Evolutionary conservation across 1,140 invertebrate species (phyloP).

Genomic region (Physella acuta): DNA sequence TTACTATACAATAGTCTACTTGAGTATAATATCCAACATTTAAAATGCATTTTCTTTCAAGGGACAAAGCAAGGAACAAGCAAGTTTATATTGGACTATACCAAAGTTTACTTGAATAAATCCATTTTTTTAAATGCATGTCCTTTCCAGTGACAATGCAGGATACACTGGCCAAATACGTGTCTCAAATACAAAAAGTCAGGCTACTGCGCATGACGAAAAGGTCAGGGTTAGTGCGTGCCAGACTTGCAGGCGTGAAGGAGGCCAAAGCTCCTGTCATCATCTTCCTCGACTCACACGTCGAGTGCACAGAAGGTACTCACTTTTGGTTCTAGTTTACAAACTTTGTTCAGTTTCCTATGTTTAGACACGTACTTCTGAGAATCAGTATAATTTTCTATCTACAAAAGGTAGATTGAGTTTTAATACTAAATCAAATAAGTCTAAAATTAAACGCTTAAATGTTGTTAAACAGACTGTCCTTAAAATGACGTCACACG

Average conservation of each 20-base stretch:
- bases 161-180: constrained; percentile 87
- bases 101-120: not conserved
- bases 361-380: too few relatives aligned
- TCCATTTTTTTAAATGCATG: too few relatives aligned
- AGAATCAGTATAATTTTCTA: too few relatives aligned
- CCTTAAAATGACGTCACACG: too few relatives aligned
- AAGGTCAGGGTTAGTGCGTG: constrained; percentile 87
- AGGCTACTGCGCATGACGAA: constrained; percentile 70
- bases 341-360: too few relatives aligned
- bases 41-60: not conserved
- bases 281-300: constrained; percentile 95
- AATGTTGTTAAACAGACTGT: too few relatives aligned
- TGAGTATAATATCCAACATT: too few relatives aligned
- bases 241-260: constrained; percentile 80
- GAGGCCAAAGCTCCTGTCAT: constrained; percentile 83
- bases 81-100: not conserved
- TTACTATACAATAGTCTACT: too few relatives aligned
- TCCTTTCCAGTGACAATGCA: constrained; percentile 78
- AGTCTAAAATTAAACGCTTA: too few relatives aligned
- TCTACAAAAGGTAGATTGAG: too few relatives aligned
- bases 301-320: constrained; percentile 88
- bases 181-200: constrained; percentile 76
- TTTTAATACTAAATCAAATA: too few relatives aligned
- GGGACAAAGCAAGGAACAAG: not conserved
- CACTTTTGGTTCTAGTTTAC: too few relatives aligned